phyloP scores from a whole-genome alignment of 1,140 invertebrate genomes.

The Cepaea nemoralis region DNA sequence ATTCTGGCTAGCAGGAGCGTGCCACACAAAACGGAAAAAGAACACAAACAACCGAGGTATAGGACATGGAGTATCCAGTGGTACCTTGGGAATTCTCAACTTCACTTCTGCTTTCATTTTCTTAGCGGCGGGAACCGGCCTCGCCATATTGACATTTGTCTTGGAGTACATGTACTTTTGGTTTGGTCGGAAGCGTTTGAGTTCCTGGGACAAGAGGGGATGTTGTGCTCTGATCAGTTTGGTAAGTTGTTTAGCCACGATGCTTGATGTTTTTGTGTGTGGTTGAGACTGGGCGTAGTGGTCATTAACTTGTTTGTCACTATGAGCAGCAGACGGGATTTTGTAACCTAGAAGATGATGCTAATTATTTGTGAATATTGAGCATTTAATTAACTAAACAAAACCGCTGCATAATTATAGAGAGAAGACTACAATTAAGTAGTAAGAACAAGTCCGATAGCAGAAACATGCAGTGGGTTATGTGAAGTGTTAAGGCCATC shows the following conservation, averaged over 20 bases:
- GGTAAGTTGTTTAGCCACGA: slow-evolving; percentile 69
- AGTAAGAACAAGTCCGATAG: too few species aligned
- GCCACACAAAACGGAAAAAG: slow-evolving; percentile 78
- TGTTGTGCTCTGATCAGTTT: slow-evolving; percentile 94
- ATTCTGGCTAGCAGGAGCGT: slow-evolving; percentile 98
- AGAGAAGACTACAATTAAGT: too few species aligned
- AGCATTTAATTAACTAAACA: too few species aligned
- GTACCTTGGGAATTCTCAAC: slow-evolving; percentile 94
- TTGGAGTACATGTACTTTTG: slow-evolving; percentile 95
- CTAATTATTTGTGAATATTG: too few species aligned
- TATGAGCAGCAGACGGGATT: too few species aligned
- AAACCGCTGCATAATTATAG: too few species aligned
- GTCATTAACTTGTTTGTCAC: too few species aligned
- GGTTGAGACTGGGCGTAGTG: too few species aligned
- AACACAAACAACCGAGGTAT: slow-evolving; percentile 25
- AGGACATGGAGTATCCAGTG: slow-evolving; percentile 71
- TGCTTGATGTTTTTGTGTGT: too few species aligned
- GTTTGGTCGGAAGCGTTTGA: slow-evolving; percentile 86
- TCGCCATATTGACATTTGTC: slow-evolving; percentile 86
- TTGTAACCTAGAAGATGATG: too few species aligned
- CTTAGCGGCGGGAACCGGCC: slow-evolving; percentile 90
- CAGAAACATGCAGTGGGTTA: too few species aligned
- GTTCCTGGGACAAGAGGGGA: slow-evolving; percentile 86
- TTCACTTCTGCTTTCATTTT: slow-evolving; percentile 94
- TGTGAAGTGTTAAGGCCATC: too few species aligned